Conservation (phyloP, 2,888 invertebrate species). For the Listrodromus nycthemerus region DNA sequence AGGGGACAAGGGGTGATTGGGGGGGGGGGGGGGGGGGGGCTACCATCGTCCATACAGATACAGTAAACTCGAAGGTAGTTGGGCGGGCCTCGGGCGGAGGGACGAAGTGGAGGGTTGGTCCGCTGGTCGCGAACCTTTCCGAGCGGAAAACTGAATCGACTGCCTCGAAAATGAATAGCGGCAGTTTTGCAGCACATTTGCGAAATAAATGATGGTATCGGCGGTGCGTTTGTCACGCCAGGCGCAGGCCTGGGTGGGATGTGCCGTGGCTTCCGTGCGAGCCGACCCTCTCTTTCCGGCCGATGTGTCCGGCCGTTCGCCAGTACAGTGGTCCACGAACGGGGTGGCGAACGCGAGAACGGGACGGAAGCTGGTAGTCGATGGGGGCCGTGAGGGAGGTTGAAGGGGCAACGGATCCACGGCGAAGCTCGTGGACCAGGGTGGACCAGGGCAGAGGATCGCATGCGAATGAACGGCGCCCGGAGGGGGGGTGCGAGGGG, state of each 20-base stretch:
- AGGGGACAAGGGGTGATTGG: slow-evolving; percentile 34
- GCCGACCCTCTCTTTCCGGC: slow-evolving; percentile 42
- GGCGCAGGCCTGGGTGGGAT: slow-evolving; percentile 63
- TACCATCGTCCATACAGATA: slow-evolving; percentile 42
- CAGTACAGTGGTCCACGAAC: slow-evolving; percentile 37
- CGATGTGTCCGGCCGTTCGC: slow-evolving; percentile 49
- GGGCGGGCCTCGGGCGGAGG: background rate
- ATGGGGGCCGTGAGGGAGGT: slow-evolving; percentile 38
- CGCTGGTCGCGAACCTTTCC: slow-evolving; percentile 72
- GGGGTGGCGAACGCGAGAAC: slow-evolving; percentile 44
- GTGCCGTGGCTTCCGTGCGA: slow-evolving; percentile 60
- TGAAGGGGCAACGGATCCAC: slow-evolving; percentile 63
- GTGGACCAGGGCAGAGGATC: slow-evolving; percentile 48
- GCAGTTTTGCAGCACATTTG: slow-evolving; percentile 84
- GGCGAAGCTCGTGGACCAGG: slow-evolving; percentile 37
- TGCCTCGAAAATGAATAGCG: slow-evolving; percentile 84
- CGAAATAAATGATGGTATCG: slow-evolving; percentile 85
- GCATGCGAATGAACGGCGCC: slow-evolving; percentile 45
- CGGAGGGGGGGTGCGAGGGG: slow-evolving; percentile 27
- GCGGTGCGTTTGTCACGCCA: slow-evolving; percentile 84
- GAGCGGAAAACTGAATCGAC: slow-evolving; percentile 83
- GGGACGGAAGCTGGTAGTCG: slow-evolving; percentile 37
- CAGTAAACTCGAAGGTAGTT: background rate
- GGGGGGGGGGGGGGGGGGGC: slow-evolving; percentile 14
- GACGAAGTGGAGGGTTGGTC: background rate